These are phyloP conservation scores for Gnathonemus echidnorhynchus DNA, from an alignment of 2,113 vertebrate genomes.

Conservation along the genomic window DNA sequence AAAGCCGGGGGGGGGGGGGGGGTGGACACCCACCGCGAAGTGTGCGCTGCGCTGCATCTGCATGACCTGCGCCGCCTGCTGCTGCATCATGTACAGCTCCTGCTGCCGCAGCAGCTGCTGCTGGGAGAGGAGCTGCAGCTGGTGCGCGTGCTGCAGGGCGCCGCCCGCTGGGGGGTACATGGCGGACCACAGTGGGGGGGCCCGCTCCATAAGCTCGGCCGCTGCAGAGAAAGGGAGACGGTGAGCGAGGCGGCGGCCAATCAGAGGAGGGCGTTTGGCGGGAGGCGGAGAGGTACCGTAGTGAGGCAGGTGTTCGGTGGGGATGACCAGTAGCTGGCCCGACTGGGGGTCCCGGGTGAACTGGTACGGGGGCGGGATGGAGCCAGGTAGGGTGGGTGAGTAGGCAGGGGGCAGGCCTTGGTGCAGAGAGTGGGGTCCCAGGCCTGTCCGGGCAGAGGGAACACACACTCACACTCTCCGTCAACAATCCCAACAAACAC, in stretches of 20 bases:
- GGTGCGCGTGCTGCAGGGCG: slow-evolving; percentile 89
- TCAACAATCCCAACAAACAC: background rate
- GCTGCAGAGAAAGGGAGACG: slow-evolving; percentile 30
- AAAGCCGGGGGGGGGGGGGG: background rate
- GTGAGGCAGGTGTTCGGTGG: slow-evolving; percentile 86
- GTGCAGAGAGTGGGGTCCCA: slow-evolving; percentile 81
- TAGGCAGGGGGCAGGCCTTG: slow-evolving; percentile 84
- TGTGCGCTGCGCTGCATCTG: slow-evolving; percentile 87
- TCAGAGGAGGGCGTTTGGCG: background rate
- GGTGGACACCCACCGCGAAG: slow-evolving; percentile 62
- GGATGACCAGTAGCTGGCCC: slow-evolving; percentile 89
- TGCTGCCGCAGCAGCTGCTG: slow-evolving; percentile 94
- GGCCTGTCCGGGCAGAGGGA: slow-evolving; percentile 55
- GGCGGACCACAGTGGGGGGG: slow-evolving; percentile 79
- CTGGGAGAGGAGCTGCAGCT: slow-evolving; percentile 93
- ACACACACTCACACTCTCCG: background rate
- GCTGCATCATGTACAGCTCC: slow-evolving; percentile 90
- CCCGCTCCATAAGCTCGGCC: slow-evolving; percentile 86
- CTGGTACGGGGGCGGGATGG: slow-evolving; percentile 84
- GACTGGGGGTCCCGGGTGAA: slow-evolving; percentile 91
- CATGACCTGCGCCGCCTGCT: slow-evolving; percentile 90
- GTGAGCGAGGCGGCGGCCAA: background rate
- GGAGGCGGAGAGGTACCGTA: slow-evolving; percentile 65
- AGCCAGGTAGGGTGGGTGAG: slow-evolving; percentile 73
- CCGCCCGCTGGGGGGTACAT: slow-evolving; percentile 75